These are phyloP conservation scores for Schizaphis graminum DNA, from an alignment of 2,888 invertebrate species.

Conservation along the genomic window DNA sequence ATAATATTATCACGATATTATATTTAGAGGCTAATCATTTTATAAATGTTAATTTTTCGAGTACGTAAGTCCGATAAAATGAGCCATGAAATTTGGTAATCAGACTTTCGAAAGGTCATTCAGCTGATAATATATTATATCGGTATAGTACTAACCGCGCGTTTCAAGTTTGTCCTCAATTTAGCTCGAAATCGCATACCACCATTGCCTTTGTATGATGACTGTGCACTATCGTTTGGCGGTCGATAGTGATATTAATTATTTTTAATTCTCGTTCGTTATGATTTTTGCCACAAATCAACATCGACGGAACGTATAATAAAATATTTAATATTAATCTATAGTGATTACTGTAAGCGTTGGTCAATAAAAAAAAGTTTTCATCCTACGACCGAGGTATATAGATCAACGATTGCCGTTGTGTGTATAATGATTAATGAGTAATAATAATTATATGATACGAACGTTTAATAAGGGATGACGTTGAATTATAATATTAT, in stretches of 20 bases:
- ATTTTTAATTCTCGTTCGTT: background rate
- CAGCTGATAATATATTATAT: background rate
- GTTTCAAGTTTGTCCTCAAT: background rate
- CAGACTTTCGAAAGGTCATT: background rate
- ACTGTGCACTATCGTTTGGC: background rate
- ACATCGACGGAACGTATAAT: background rate
- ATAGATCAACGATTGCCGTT: background rate
- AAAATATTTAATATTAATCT: background rate
- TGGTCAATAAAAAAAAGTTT: background rate
- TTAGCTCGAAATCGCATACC: background rate
- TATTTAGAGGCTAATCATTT: background rate
- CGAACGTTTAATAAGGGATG: background rate
- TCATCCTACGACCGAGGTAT: background rate
- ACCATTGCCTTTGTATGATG: background rate
- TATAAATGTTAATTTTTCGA: background rate
- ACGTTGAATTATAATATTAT: too few species aligned
- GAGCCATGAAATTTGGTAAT: background rate
- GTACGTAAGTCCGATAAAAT: background rate
- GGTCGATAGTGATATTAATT: background rate
- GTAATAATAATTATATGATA: background rate
- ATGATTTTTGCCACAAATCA: background rate
- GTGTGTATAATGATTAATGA: background rate
- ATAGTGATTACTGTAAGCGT: background rate
- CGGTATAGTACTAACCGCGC: background rate
- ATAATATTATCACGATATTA: background rate